Base-by-base conservation (phyloP, 53 echinoderm and acorn worm genomes). In the Holothuria leucospilota region DNA sequence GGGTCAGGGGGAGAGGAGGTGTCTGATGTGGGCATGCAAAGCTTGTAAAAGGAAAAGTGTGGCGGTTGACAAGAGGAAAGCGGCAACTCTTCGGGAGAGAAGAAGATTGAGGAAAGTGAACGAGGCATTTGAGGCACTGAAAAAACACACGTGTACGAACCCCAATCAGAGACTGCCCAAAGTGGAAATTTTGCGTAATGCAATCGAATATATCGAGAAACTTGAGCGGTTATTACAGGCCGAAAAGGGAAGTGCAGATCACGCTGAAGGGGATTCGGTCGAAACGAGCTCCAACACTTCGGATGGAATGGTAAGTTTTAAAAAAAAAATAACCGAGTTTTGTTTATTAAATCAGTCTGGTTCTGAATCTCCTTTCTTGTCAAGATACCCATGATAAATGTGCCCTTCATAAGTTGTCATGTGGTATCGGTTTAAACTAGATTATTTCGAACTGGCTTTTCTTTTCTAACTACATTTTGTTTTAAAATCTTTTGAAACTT, bases 271-370 rank as follows among this genome's bases (percentile, higher is more conserved):
- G 88, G 96, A 96, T 51, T 94, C 96, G 58, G 89, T 93, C 2
- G 96, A 96, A 82, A 96, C 96, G 21, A 96, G 96, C 91, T 96
- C 96, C 60, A 96, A 96, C 73, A 93, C 96, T 20, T 96, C 96
- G 40, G 96, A 96, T 85, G 96, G 91, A 53, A 93, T 96, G 96
- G 96, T 96, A 93, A 96, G 94, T 84, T 29, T 49, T 49, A 49
- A 65, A 51, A 49, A 59, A 62, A 39, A 66, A 49, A 62, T 39
- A 46, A 82, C 27, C 26, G 82, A 66, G 62, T 64, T 56, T 4
- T 16, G 8, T 16, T 2, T 10, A 1, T 13, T 2, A 58, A 25
- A 56, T 29, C 61, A 80, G 2, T 15, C 27, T 13, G 15, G 12
- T 8, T 51, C 81, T 58, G 1, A 23, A 38, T 14, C 60, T 26